Percentiles rank a stretch among this genome's conserved stretches.
Evolutionary conservation across 2,113 vertebrate genomes (phyloP).

Genomic region (Pyrgilauda ruficollis): DNA sequence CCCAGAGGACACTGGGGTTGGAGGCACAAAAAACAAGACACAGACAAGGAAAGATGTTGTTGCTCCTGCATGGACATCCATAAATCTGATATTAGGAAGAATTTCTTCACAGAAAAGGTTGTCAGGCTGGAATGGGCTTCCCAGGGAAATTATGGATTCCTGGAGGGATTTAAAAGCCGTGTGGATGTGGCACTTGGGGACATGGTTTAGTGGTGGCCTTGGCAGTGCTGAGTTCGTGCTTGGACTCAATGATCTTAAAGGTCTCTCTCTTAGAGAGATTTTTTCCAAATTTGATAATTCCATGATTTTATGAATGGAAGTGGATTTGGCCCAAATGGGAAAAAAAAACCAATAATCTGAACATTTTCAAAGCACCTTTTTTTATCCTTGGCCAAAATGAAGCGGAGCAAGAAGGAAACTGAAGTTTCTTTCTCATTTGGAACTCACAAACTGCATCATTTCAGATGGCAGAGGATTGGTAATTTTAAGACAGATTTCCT

Average conservation of each 20-base stretch:
- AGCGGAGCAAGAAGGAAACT: neutral
- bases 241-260: neutral
- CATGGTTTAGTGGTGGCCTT: neutral
- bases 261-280: neutral
- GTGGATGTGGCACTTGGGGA: neutral
- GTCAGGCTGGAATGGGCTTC: neutral
- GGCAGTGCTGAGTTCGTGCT: neutral
- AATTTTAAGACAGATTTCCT: conserved; percentile 17
- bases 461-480: neutral
- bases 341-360: neutral
- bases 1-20: no score
- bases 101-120: neutral
- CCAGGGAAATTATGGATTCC: neutral
- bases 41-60: accelerated
- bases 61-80: neutral
- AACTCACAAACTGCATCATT: neutral
- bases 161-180: neutral
- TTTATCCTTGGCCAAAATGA: neutral
- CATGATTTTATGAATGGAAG: neutral
- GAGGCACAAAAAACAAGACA: neutral
- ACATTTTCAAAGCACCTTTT: neutral
- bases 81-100: neutral
- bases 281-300: neutral
- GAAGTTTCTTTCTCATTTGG: neutral
- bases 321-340: neutral